A percentile compares a stretch with the other conserved stretches of the same genome.
phyloP scores from a whole-genome alignment of 1,140 invertebrate genomes.

The Zaprionus inermis region DNA sequence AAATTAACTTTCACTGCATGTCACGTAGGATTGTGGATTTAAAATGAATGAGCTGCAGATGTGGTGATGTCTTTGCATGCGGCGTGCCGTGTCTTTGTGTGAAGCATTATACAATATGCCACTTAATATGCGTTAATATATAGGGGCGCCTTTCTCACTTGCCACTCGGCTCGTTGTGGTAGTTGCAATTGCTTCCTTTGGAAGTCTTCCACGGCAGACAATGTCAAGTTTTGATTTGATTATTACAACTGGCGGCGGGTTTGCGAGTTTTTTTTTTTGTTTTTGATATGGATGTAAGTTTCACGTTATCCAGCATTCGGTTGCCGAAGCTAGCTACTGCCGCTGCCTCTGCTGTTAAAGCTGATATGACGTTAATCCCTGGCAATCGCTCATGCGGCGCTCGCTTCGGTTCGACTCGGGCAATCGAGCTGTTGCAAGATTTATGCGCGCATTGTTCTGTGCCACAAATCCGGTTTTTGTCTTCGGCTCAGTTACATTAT shows the following conservation, averaged over 20 bases:
- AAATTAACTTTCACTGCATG: slow-evolving; percentile 80
- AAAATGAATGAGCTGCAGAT: slow-evolving; percentile 34
- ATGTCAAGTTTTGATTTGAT: slow-evolving; percentile 80
- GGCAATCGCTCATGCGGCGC: slow-evolving; percentile 66
- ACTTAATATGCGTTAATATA: slow-evolving; percentile 56
- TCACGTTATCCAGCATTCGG: background rate
- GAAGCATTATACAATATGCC: slow-evolving; percentile 43
- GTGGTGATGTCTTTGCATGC: slow-evolving; percentile 47
- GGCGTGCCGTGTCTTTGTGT: background rate
- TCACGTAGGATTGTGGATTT: slow-evolving; percentile 68
- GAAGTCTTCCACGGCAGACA: slow-evolving; percentile 46
- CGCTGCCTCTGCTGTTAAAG: background rate
- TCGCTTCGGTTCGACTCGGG: slow-evolving; percentile 44
- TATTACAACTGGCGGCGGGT: slow-evolving; percentile 31
- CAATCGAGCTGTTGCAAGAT: slow-evolving; percentile 74
- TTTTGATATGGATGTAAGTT: background rate
- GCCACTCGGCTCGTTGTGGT: background rate
- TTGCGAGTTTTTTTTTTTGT: no score
- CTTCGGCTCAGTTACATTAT: slow-evolving; percentile 51
- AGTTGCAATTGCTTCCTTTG: slow-evolving; percentile 60
- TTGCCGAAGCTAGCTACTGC: background rate
- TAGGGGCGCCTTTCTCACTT: slow-evolving; percentile 41
- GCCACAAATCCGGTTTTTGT: slow-evolving; percentile 76
- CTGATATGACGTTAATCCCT: slow-evolving; percentile 55
- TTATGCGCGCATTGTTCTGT: slow-evolving; percentile 78